Evolutionary conservation across 2,888 invertebrate species (phyloP).

Genomic region (Ptilodon capucinus): DNA sequence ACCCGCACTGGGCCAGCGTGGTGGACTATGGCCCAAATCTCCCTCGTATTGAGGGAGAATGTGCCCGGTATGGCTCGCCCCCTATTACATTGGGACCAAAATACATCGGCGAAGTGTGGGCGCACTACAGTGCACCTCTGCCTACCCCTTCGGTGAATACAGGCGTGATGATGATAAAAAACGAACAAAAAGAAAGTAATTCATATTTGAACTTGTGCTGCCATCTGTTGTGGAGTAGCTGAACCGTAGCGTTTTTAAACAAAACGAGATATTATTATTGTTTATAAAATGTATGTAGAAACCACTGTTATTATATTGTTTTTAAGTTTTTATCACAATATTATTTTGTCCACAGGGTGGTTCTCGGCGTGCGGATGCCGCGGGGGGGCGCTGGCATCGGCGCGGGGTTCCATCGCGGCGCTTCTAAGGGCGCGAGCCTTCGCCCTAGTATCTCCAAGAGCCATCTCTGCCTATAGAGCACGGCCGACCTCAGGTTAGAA

Average conservation of each 20-base stretch:
- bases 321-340: background rate
- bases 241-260: background rate
- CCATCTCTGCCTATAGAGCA: slow-evolving; percentile 83
- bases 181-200: background rate
- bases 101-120: too few relatives aligned
- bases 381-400: slow-evolving; percentile 85
- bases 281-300: too few relatives aligned
- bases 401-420: slow-evolving; percentile 85
- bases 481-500: slow-evolving; percentile 66
- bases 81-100: too few relatives aligned
- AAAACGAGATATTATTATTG: too few relatives aligned
- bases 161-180: too few relatives aligned
- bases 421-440: slow-evolving; percentile 86
- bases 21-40: too few relatives aligned
- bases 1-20: too few relatives aligned
- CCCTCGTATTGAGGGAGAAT: too few relatives aligned
- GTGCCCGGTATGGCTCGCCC: too few relatives aligned
- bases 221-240: slow-evolving; percentile 18
- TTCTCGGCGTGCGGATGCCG: slow-evolving; percentile 86
- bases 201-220: slow-evolving; percentile 1
- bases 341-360: slow-evolving; percentile 80
- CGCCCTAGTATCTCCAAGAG: slow-evolving; percentile 85
- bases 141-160: too few relatives aligned
- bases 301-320: too few relatives aligned
- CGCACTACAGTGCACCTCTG: too few relatives aligned